Base-by-base conservation (phyloP, 2,113 vertebrate species). In the Artemisiospiza belli region DNA sequence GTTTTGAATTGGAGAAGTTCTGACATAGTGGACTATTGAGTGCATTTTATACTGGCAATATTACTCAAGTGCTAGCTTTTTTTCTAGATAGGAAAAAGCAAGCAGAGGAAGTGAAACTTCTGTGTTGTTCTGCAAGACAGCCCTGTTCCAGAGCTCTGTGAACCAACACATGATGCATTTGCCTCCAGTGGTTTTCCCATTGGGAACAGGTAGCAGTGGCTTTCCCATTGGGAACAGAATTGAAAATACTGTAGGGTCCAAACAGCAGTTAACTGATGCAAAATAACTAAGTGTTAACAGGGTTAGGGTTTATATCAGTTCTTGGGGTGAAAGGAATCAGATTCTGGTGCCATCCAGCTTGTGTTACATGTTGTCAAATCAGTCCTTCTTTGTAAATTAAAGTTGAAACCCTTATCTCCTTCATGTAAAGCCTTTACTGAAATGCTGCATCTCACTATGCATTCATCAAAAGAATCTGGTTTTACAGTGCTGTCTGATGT, bases 371-470 rank as follows among this genome's bases (percentile, higher is more conserved):
- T 22, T 61, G 22, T 54, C 15, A 67, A 66, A 72, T 33, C 1
- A 5, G n/a, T 46, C 22, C 15, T 68, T 37, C 23, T 74, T 70
- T 68, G 23, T 90, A 35, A 54, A 39, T n/a, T 39, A 5, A 89
- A 85, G 11, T 54, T 83, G 41, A 91, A 83, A 43, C 12, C 19
- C 58, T 54, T 30, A 35, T 62, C 11, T 35, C 31, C 30, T 70
- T 47, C 41, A 4, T 1, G 0, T 66, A 24, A 28, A 77, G 57
- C 31, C 78, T n/a, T 49, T 44, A 39, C 28, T 30, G 57, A 82
- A 69, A 28, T 79, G 44, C 37, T 84, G 46, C 5, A 11, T 35
- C 15, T 83, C 0, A 0, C 69, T 46, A 46, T 0, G 0, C 6
- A 3, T 31, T 24, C 10, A 28, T 82, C 59, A 58, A 39, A 82